phyloP scores from a whole-genome alignment of 2,888 invertebrate genomes.

The Xestoiulus laeticollis region DNA sequence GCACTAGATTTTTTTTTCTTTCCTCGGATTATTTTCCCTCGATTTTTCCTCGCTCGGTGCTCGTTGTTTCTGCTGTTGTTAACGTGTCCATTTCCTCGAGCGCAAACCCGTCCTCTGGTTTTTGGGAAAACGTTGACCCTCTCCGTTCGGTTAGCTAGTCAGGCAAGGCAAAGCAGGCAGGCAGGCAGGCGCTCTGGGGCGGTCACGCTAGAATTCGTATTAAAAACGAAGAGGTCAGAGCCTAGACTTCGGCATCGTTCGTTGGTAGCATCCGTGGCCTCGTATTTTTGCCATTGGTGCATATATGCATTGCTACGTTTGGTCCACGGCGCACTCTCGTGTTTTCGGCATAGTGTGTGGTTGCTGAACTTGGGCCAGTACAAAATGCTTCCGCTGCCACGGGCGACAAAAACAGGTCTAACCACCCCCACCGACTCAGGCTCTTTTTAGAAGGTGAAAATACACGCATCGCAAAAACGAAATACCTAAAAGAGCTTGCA shows the following conservation, averaged over 20 bases:
- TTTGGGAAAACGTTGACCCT: slow-evolving; percentile 34
- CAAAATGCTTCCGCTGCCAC: slow-evolving; percentile 51
- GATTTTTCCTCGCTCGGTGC: neutral
- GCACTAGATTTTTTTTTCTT: neutral
- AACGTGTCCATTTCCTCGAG: slow-evolving; percentile 39
- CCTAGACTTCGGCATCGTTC: slow-evolving; percentile 48
- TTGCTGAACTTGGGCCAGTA: slow-evolving; percentile 20
- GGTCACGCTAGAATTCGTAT: slow-evolving; percentile 47
- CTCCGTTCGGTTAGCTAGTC: slow-evolving; percentile 23
- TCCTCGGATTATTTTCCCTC: neutral
- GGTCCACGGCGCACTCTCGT: neutral
- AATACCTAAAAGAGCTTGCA: neutral
- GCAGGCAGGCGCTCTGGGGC: slow-evolving; percentile 38
- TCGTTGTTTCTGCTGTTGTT: neutral
- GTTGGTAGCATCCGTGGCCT: neutral
- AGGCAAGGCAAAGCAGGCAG: neutral
- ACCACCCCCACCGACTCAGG: slow-evolving; percentile 40
- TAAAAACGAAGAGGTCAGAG: slow-evolving; percentile 36
- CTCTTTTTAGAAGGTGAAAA: slow-evolving; percentile 42
- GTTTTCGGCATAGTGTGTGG: slow-evolving; percentile 15
- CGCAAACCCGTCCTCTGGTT: neutral
- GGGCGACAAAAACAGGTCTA: slow-evolving; percentile 51
- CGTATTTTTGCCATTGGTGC: neutral
- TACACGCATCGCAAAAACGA: slow-evolving; percentile 31
- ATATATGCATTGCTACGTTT: neutral